Evolutionary conservation across 1,140 invertebrate genomes (phyloP).

Genomic region (Drepana arcuata): DNA sequence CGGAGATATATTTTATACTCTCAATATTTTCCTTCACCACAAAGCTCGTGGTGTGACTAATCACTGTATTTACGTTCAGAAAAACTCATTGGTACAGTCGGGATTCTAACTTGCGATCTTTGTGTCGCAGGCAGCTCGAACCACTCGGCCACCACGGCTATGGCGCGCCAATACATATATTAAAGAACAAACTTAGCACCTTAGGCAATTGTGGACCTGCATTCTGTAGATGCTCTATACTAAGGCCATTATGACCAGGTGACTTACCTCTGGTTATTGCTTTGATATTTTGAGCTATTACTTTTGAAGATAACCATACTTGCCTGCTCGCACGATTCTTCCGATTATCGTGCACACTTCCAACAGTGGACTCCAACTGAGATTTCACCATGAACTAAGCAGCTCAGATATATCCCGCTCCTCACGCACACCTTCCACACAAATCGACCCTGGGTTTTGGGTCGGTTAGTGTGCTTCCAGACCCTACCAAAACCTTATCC

Average conservation of each 20-base stretch:
- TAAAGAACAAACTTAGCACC: neutral
- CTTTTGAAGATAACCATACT: neutral
- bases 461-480: constrained; percentile 1
- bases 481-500: neutral
- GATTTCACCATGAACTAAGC: neutral
- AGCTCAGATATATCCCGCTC: neutral
- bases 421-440: neutral
- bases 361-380: neutral
- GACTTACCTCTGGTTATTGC: constrained; percentile 1
- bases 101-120: too few relatives aligned
- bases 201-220: neutral
- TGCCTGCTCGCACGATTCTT: too few relatives aligned
- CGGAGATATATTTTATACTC: too few relatives aligned
- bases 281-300: neutral
- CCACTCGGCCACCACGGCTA: too few relatives aligned
- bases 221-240: constrained; percentile 3
- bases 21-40: too few relatives aligned
- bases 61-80: too few relatives aligned
- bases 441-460: neutral
- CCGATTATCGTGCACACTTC: too few relatives aligned
- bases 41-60: too few relatives aligned
- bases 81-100: too few relatives aligned
- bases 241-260: constrained; percentile 1
- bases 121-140: too few relatives aligned
- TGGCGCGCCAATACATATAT: too few relatives aligned